A percentile compares a stretch with the other conserved stretches of the same genome.
Evolutionary conservation across 92 coral and sea anemone species (phyloP).

Genomic region (Galaxea fascicularis): DNA sequence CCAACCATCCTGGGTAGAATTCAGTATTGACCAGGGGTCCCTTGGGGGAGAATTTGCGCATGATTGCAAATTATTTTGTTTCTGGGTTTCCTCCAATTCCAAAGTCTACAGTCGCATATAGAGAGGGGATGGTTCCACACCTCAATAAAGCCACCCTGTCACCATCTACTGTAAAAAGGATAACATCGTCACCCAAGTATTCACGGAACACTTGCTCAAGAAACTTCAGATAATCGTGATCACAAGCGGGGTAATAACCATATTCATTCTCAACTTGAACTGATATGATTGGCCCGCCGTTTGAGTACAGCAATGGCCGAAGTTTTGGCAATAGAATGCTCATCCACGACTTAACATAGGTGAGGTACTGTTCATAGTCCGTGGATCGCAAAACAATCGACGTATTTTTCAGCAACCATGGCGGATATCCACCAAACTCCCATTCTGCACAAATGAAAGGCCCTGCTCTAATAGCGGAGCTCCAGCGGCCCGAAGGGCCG

Average conservation of each 20-base stretch:
- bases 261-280: conserved; percentile 96
- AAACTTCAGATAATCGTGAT: conserved; percentile 78
- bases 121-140: conserved; percentile 89
- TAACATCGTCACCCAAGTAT: conserved; percentile 78
- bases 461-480: conserved; percentile 92
- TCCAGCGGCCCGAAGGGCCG: too few relatives aligned
- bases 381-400: conserved; percentile 76
- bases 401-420: conserved; percentile 89
- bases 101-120: conserved; percentile 88
- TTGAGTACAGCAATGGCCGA: conserved; percentile 78
- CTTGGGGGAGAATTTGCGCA: conserved; percentile 76
- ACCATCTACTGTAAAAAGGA: conserved; percentile 79
- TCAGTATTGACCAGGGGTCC: conserved; percentile 93
- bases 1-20: conserved; percentile 95
- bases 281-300: conserved; percentile 90
- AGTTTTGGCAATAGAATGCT: conserved; percentile 78
- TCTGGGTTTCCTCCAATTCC: conserved; percentile 75
- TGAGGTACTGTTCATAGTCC: conserved; percentile 72
- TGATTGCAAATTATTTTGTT: conserved; percentile 62
- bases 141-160: conserved; percentile 45
- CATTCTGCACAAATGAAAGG: conserved; percentile 96
- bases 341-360: conserved; percentile 93
- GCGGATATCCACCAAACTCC: conserved; percentile 98
- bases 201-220: conserved; percentile 79
- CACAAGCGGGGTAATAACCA: conserved; percentile 80